Conservation (phyloP, 2,113 vertebrate species). For the Gavialis gangeticus region DNA sequence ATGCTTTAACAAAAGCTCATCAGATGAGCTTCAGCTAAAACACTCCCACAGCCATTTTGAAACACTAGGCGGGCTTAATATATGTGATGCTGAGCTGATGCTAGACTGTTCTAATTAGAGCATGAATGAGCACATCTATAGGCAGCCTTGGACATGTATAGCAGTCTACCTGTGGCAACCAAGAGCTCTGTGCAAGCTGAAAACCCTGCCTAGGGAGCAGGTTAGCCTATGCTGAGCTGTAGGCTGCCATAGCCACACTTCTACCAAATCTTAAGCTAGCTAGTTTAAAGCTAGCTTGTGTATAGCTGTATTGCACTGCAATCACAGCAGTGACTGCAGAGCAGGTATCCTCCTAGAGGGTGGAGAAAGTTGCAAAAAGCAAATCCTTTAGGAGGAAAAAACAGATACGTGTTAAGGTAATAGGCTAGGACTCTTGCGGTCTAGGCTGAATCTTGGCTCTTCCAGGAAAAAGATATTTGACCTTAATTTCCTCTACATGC, state of each 20-base stretch:
- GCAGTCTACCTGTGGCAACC: background rate
- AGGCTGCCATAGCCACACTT: background rate
- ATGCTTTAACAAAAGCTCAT: no score
- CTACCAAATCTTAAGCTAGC: background rate
- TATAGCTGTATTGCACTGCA: background rate
- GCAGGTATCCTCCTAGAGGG: accelerated
- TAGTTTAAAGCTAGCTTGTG: conserved; percentile 6
- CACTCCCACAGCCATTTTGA: no score
- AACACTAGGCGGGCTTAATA: no score
- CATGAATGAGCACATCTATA: no score
- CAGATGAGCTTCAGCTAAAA: no score
- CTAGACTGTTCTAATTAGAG: no score
- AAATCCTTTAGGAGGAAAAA: background rate
- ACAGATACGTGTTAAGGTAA: background rate
- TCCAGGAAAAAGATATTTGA: background rate
- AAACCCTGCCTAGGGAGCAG: conserved; percentile 1
- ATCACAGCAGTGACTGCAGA: background rate
- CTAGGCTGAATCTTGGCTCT: background rate
- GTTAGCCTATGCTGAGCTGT: background rate
- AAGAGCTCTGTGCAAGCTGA: no score
- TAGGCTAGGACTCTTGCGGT: background rate
- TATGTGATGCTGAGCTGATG: no score
- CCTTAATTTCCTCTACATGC: background rate
- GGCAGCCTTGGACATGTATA: background rate
- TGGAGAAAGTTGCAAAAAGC: background rate